These are phyloP conservation scores for Zoanthus solanderi DNA, from an alignment of 92 coral and sea anemone genomes.

Conservation along the genomic window DNA sequence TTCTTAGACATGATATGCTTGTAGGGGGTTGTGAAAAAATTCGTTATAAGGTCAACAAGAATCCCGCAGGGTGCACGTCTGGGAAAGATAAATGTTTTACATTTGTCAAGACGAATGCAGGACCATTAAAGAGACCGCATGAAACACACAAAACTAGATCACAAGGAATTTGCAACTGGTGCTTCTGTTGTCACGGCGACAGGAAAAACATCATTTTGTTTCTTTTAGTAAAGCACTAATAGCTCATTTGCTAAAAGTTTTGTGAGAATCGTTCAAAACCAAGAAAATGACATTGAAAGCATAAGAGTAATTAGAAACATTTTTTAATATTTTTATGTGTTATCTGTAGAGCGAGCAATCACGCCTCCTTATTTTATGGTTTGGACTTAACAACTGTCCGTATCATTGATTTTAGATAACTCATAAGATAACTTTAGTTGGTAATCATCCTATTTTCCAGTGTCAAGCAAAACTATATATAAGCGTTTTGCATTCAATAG, in stretches of 20 bases:
- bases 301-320: not conserved
- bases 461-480: too few species aligned
- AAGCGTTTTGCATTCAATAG: too few species aligned
- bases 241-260: not conserved
- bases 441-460: too few species aligned
- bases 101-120: constrained; percentile 21
- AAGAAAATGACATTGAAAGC: not conserved
- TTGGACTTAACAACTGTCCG: not conserved
- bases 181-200: constrained; percentile 39
- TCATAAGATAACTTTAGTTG: constrained; percentile 4
- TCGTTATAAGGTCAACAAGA: not conserved
- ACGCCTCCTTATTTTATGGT: constrained; percentile 33
- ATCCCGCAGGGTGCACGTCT: constrained; percentile 6
- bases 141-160: not conserved
- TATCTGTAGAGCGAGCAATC: constrained; percentile 1
- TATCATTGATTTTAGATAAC: constrained; percentile 6
- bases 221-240: not conserved
- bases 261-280: not conserved
- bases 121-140: constrained; percentile 11
- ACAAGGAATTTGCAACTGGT: not conserved
- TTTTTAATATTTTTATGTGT: not conserved
- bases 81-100: constrained; percentile 38
- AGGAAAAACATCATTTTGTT: not conserved
- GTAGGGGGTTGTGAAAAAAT: constrained; percentile 11
- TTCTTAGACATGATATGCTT: constrained; percentile 7